phyloP scores from a whole-genome alignment of 2,113 vertebrate species.

The Phainopepla nitens region DNA sequence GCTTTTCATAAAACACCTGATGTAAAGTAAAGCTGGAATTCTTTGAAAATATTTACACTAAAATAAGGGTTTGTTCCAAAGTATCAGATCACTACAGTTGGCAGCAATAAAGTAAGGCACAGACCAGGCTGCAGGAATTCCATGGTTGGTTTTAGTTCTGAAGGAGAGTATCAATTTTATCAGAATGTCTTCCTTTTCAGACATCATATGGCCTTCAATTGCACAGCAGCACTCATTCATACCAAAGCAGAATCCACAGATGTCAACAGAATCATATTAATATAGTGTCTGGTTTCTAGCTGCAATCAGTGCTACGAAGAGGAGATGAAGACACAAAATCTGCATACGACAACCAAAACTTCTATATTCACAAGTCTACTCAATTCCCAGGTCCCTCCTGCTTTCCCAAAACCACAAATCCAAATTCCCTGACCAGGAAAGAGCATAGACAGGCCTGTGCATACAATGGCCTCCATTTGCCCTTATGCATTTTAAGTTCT shows the following conservation, averaged over 20 bases:
- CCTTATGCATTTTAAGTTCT: neutral
- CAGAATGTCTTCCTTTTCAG: neutral
- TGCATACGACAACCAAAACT: neutral
- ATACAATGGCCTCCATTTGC: neutral
- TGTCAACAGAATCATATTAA: neutral
- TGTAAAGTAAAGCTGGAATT: neutral
- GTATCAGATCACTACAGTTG: neutral
- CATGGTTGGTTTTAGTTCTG: neutral
- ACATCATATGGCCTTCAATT: fast-evolving
- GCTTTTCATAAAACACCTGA: neutral
- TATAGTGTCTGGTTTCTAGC: neutral
- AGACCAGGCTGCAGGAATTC: neutral
- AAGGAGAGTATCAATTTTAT: neutral
- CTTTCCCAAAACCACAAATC: neutral
- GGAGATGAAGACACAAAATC: neutral
- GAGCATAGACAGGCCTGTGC: neutral
- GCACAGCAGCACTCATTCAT: neutral
- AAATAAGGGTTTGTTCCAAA: neutral
- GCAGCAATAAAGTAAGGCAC: neutral
- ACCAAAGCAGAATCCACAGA: neutral
- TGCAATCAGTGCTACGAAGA: neutral
- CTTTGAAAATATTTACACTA: neutral
- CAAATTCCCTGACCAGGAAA: neutral
- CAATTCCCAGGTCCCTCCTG: neutral
- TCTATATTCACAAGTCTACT: neutral